These are phyloP conservation scores for Ephydatia muelleri DNA, from an alignment of 37 sponge, comb jelly and placozoan genomes.

Conservation along the genomic window DNA sequence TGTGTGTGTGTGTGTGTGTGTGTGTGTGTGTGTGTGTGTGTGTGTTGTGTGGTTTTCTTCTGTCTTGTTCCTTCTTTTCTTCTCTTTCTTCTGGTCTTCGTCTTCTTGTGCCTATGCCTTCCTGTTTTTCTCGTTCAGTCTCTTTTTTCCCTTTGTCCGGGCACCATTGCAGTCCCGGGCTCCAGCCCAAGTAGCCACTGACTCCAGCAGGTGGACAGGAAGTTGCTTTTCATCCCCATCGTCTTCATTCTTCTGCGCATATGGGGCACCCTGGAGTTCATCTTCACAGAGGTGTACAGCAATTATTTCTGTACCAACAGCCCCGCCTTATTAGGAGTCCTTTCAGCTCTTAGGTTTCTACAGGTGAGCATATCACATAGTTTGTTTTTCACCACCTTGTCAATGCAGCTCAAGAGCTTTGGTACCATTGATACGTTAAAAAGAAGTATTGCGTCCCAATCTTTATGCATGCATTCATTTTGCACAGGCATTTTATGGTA, in stretches of 20 bases:
- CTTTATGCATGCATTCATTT: too few species aligned
- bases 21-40: too few species aligned
- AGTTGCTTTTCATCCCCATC: conserved; percentile 48
- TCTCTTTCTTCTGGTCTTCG: too few species aligned
- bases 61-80: too few species aligned
- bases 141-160: too few species aligned
- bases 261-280: conserved; percentile 78
- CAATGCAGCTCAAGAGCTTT: neutral
- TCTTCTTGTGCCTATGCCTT: neutral
- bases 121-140: too few species aligned
- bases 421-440: neutral
- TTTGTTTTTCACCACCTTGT: neutral
- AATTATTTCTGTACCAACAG: neutral
- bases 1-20: too few species aligned
- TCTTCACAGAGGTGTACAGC: neutral
- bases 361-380: neutral
- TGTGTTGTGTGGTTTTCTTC: too few species aligned
- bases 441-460: too few species aligned
- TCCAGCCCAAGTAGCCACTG: neutral
- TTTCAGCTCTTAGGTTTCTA: neutral
- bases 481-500: too few species aligned
- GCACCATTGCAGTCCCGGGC: neutral
- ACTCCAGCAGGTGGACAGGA: conserved; percentile 31
- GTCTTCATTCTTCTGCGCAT: conserved; percentile 67
- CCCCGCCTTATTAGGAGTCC: neutral